These are phyloP conservation scores for Steinernema scapterisci DNA, from an alignment of 2,888 invertebrate genomes.

Conservation along the genomic window DNA sequence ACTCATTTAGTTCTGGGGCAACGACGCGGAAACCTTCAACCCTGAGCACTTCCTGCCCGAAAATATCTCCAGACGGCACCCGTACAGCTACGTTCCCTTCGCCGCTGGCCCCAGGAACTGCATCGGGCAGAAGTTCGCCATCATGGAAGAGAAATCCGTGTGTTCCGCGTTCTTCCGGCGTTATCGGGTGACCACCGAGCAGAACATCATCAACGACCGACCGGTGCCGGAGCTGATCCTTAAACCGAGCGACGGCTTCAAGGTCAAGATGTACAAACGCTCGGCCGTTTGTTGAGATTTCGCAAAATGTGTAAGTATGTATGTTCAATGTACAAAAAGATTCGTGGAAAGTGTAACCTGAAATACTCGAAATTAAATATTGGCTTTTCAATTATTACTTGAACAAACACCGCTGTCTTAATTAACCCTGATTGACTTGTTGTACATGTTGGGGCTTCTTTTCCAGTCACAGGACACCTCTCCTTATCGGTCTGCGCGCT, in stretches of 20 bases:
- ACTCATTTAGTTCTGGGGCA: background rate
- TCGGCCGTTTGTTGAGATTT: background rate
- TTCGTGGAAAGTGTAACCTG: too few relatives aligned
- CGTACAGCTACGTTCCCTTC: constrained; percentile 47
- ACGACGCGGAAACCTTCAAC: constrained; percentile 67
- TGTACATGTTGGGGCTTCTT: too few relatives aligned
- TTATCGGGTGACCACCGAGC: constrained; percentile 36
- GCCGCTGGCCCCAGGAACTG: constrained; percentile 50
- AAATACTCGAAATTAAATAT: too few relatives aligned
- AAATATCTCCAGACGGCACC: constrained; percentile 56
- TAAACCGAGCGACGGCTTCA: constrained; percentile 39
- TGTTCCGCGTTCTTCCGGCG: constrained; percentile 67
- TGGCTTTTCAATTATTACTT: too few relatives aligned
- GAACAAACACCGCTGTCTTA: too few relatives aligned
- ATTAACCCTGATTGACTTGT: too few relatives aligned
- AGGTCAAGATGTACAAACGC: constrained; percentile 35
- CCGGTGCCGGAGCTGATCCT: constrained; percentile 46
- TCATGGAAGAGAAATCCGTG: constrained; percentile 69
- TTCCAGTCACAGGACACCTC: too few relatives aligned
- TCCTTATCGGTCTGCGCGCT: too few relatives aligned
- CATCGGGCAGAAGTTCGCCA: constrained; percentile 66
- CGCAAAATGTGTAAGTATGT: too few relatives aligned
- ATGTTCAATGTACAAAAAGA: too few relatives aligned
- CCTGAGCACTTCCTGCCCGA: constrained; percentile 69
- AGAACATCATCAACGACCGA: constrained; percentile 35